Conservation (phyloP, 2,113 vertebrate species). For the Naja naja region DNA sequence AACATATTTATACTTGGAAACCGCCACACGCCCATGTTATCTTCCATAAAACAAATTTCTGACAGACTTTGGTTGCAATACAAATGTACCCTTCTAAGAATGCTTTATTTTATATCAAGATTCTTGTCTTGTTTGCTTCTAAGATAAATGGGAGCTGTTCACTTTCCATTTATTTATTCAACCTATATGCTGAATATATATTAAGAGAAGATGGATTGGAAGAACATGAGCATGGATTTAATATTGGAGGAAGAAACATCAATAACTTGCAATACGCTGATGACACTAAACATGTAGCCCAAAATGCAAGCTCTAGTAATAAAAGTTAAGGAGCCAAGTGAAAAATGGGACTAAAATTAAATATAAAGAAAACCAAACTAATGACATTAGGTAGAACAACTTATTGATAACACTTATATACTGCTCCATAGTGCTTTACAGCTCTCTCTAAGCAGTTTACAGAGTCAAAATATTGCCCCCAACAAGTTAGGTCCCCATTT, state of each 20-base stretch:
- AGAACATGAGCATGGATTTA: not conserved
- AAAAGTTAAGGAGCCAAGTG: not conserved
- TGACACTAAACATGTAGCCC: not conserved
- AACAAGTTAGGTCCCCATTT: not conserved
- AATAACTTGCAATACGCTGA: not conserved
- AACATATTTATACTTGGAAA: not conserved
- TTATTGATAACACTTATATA: not conserved
- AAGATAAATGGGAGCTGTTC: not conserved
- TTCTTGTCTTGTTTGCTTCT: not conserved
- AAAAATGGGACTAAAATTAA: not conserved
- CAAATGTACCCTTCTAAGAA: not conserved
- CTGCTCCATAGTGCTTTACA: not conserved
- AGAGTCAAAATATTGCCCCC: not conserved
- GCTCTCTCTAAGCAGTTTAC: not conserved
- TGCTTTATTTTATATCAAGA: not conserved
- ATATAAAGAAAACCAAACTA: not conserved
- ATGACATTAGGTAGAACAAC: not conserved
- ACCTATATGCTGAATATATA: not conserved
- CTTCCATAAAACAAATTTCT: not conserved
- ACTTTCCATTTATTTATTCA: not conserved
- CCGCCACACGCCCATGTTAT: not conserved
- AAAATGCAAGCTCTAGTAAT: not conserved
- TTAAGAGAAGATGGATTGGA: not conserved
- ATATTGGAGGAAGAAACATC: not conserved
- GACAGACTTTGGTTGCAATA: not conserved